Conservation (phyloP, 2,888 invertebrate species). For the Autographa pulchrina region DNA sequence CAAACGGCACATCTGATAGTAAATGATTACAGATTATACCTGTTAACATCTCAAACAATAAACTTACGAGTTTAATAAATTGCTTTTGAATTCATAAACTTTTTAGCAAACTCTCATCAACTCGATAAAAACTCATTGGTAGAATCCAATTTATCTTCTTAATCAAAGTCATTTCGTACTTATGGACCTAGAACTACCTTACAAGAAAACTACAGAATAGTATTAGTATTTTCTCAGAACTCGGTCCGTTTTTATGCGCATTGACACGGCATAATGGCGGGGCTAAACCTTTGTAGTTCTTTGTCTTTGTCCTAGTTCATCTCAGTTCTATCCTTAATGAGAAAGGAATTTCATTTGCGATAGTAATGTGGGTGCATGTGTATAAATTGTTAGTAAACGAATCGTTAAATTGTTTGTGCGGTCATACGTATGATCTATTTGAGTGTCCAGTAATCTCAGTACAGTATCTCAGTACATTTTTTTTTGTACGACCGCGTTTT, state of each 20-base stretch:
- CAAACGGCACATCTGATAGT: no score
- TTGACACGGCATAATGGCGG: neutral
- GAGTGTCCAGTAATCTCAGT: neutral
- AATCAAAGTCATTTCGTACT: neutral
- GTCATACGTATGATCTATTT: neutral
- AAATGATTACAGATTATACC: no score
- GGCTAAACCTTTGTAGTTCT: conserved; percentile 33
- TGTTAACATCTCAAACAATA: no score
- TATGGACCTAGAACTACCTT: neutral
- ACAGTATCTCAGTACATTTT: conserved; percentile 1
- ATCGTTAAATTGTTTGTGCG: conserved; percentile 5
- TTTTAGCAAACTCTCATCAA: no score
- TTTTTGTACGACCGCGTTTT: neutral
- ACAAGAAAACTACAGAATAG: neutral
- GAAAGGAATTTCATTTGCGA: conserved; percentile 7
- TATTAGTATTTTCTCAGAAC: neutral
- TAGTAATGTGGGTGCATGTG: neutral
- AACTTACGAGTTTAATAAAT: no score
- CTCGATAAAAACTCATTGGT: no score
- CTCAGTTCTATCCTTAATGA: conserved; percentile 35
- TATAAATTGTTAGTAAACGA: neutral
- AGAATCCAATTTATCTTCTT: neutral
- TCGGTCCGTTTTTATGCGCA: neutral
- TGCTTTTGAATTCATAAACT: no score
- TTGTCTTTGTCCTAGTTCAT: conserved; percentile 37